Conservation (phyloP, 1,140 invertebrate genomes). For the Drosophila sulfurigaster region DNA sequence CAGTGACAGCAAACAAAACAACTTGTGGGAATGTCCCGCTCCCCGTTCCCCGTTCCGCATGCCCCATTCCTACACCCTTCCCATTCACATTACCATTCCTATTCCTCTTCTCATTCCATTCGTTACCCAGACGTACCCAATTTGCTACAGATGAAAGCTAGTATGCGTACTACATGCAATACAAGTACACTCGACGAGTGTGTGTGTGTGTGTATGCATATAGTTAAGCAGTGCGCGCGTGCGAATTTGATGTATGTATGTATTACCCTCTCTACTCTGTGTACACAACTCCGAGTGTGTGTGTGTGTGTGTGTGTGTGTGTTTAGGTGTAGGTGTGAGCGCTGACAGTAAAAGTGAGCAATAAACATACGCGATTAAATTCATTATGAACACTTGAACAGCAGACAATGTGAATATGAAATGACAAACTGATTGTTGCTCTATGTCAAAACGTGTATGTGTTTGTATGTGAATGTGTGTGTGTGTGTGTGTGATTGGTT, state of each 20-base stretch:
- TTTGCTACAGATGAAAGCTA: background rate
- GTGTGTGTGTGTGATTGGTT: constrained; percentile 37
- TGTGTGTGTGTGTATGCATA: background rate
- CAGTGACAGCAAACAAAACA: constrained; percentile 29
- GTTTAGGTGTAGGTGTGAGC: constrained; percentile 1
- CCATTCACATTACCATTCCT: background rate
- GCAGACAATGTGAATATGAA: constrained; percentile 73
- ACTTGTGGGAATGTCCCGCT: constrained; percentile 52
- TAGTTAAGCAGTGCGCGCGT: constrained; percentile 8
- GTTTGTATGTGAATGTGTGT: constrained; percentile 17
- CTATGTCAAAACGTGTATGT: constrained; percentile 29
- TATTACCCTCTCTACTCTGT: background rate
- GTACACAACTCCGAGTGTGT: background rate
- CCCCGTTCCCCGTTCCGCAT: constrained; percentile 1
- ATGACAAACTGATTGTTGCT: constrained; percentile 70
- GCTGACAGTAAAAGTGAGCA: constrained; percentile 66
- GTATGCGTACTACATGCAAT: background rate
- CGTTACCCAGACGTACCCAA: background rate
- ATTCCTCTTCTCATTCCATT: background rate
- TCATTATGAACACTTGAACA: constrained; percentile 80
- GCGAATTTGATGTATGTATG: constrained; percentile 18
- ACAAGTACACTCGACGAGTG: too few species aligned
- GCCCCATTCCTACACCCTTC: background rate
- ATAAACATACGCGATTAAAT: constrained; percentile 83
- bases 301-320: background rate